Percentiles rank a stretch among this genome's conserved stretches.
phyloP scores from a whole-genome alignment of 2,797 vertebrate species.

The Gymnothorax javanicus region DNA sequence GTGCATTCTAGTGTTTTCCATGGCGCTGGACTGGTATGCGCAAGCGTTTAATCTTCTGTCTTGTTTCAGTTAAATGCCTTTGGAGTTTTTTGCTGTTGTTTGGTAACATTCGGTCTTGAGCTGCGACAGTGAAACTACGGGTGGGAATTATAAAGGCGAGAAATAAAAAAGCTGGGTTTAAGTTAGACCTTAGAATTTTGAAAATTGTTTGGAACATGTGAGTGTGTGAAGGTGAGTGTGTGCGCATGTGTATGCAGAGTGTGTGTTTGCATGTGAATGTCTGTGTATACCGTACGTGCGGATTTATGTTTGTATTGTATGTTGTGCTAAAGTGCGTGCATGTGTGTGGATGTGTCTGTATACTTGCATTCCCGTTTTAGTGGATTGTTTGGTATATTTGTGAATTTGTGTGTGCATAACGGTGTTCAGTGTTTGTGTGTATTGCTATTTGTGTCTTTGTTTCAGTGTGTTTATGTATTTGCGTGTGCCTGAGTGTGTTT shows the following conservation, averaged over 20 bases:
- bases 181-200: too few relatives aligned
- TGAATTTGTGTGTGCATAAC: background rate
- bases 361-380: background rate
- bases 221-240: background rate
- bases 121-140: too few relatives aligned
- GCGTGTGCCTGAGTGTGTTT: background rate
- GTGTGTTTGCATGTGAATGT: background rate
- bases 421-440: background rate
- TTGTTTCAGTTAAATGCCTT: too few relatives aligned
- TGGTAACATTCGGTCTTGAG: too few relatives aligned
- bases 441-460: background rate
- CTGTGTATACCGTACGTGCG: constrained; percentile 7
- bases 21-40: too few relatives aligned
- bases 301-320: background rate
- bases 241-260: background rate
- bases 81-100: too few relatives aligned
- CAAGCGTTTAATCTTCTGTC: too few relatives aligned
- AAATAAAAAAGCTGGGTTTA: too few relatives aligned
- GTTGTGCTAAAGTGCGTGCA: background rate
- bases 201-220: background rate
- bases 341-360: background rate
- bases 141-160: too few relatives aligned
- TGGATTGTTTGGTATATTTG: background rate
- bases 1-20: too few relatives aligned
- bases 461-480: background rate